Percentiles rank a stretch among this genome's conserved stretches.
Evolutionary conservation across 2,888 invertebrate species (phyloP).

Genomic region (Drosophila histrio): DNA sequence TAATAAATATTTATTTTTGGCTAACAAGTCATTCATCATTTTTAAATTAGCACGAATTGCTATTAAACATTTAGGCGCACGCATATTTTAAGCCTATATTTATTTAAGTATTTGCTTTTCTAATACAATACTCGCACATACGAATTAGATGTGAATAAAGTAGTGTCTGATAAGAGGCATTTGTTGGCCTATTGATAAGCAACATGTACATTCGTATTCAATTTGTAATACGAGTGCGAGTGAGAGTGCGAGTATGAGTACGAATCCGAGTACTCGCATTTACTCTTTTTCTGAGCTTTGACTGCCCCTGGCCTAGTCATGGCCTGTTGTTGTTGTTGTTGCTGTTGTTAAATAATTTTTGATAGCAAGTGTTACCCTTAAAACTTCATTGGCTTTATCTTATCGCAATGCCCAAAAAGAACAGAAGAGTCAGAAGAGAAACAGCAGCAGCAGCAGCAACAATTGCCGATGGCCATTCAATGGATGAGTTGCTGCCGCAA

Average conservation of each 20-base stretch:
- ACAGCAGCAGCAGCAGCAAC: not conserved
- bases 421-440: slow-evolving; percentile 7
- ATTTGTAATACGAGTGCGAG: slow-evolving; percentile 26
- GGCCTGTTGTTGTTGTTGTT: not conserved
- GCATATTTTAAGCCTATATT: slow-evolving; percentile 12
- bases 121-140: slow-evolving; percentile 9
- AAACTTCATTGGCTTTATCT: slow-evolving; percentile 71
- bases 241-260: slow-evolving; percentile 1
- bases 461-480: slow-evolving; percentile 58
- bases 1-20: slow-evolving; percentile 3
- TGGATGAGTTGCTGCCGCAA: slow-evolving; percentile 33
- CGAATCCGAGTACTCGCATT: not conserved
- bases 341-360: slow-evolving; percentile 29
- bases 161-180: slow-evolving; percentile 31
- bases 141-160: slow-evolving; percentile 1
- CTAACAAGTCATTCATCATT: slow-evolving; percentile 10
- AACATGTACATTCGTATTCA: slow-evolving; percentile 5
- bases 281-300: slow-evolving; percentile 8
- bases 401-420: slow-evolving; percentile 45
- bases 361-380: slow-evolving; percentile 69
- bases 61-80: slow-evolving; percentile 22
- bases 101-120: slow-evolving; percentile 19
- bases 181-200: slow-evolving; percentile 42
- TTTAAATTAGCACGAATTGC: slow-evolving; percentile 41
- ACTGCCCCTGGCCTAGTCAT: slow-evolving; percentile 37